A percentile compares a stretch with the other conserved stretches of the same genome.
phyloP scores from a whole-genome alignment of 2,113 vertebrate genomes.

The Upupa epops region DNA sequence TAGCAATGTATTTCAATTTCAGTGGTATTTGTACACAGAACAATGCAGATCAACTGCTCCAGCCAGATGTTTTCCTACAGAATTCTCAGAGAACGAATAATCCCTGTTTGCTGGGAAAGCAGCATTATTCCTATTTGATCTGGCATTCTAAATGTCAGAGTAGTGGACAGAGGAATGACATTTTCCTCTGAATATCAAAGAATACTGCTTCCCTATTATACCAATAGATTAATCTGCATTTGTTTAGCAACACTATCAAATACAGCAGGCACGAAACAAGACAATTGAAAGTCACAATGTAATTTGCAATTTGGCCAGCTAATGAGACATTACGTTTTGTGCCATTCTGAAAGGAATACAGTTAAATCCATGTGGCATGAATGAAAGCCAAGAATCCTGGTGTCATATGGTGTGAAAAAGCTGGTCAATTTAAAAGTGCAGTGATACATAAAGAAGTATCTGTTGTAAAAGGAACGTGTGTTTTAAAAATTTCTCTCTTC shows the following conservation, averaged over 20 bases:
- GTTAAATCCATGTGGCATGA: neutral
- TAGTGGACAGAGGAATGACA: neutral
- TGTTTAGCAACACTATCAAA: neutral
- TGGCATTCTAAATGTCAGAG: rapidly evolving
- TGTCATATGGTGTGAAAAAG: neutral
- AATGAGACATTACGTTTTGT: neutral
- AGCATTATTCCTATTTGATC: neutral
- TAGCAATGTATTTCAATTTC: neutral
- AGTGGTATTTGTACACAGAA: neutral
- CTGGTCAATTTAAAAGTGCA: neutral
- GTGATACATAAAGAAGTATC: neutral
- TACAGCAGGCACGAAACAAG: neutral
- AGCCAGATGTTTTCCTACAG: neutral
- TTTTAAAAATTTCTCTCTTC: neutral
- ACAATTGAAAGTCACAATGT: neutral
- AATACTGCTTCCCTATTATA: neutral
- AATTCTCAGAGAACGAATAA: neutral
- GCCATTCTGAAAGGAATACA: neutral
- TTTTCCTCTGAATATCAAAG: neutral
- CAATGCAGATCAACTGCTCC: neutral
- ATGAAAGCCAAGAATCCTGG: neutral
- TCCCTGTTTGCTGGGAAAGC: neutral
- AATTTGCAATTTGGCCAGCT: neutral
- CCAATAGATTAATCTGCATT: neutral
- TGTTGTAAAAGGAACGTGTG: neutral